phyloP scores from a whole-genome alignment of 1,140 invertebrate species.

The Acyrthosiphon pisum region DNA sequence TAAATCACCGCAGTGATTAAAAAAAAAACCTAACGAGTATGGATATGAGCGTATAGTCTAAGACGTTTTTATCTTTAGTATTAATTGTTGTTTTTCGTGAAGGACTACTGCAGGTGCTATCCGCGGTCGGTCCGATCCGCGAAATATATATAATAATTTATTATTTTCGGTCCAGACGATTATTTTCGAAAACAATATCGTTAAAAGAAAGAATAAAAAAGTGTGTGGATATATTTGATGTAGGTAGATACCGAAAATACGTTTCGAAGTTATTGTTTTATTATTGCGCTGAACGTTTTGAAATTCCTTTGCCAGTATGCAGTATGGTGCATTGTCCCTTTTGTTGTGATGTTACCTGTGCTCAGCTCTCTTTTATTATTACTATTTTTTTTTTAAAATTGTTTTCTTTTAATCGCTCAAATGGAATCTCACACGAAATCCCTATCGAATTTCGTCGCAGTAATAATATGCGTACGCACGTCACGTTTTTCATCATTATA shows the following conservation, averaged over 20 bases:
- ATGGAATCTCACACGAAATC: not conserved
- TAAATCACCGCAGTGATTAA: not conserved
- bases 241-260: not conserved
- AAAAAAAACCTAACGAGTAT: not conserved
- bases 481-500: not conserved
- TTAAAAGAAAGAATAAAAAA: not conserved
- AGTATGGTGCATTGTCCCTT: not conserved
- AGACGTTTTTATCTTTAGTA: not conserved
- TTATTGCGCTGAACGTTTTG: not conserved
- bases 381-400: not conserved
- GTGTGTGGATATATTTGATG: not conserved
- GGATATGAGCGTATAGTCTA: not conserved
- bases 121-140: not conserved
- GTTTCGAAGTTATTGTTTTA: not conserved
- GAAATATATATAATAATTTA: not conserved
- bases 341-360: not conserved
- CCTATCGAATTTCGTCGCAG: not conserved
- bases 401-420: not conserved
- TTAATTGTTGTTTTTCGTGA: not conserved
- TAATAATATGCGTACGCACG: not conserved
- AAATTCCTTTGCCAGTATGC: not conserved
- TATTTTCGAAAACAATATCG: conserved; percentile 2
- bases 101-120: not conserved
- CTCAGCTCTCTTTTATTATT: not conserved
- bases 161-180: not conserved